phyloP scores from a whole-genome alignment of 1,140 invertebrate genomes.

The Aricia agestis region DNA sequence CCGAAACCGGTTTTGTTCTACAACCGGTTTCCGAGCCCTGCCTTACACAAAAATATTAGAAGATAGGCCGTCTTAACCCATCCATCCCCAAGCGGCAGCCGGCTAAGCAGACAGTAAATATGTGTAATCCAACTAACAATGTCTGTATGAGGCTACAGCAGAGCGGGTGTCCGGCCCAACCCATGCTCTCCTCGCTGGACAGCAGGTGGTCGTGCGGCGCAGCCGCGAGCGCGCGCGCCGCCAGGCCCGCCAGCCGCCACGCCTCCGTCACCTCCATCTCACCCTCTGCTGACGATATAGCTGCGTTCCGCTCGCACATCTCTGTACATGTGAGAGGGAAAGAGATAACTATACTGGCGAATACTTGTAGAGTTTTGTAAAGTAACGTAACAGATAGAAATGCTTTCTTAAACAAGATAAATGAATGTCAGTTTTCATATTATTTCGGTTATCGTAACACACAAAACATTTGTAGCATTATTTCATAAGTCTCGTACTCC shows the following conservation, averaged over 20 bases:
- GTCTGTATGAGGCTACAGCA: slow-evolving; percentile 90
- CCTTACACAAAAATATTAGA: too few relatives aligned
- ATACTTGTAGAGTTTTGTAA: not conserved
- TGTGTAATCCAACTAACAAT: slow-evolving; percentile 79
- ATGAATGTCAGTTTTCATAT: too few relatives aligned
- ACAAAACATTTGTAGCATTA: too few relatives aligned
- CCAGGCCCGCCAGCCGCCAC: slow-evolving; percentile 88
- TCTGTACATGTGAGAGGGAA: not conserved
- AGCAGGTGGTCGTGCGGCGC: slow-evolving; percentile 47
- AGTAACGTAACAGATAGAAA: too few relatives aligned
- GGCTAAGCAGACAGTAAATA: too few relatives aligned
- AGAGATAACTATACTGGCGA: not conserved
- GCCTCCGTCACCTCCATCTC: slow-evolving; percentile 90
- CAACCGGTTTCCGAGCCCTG: too few relatives aligned
- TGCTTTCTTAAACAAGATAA: too few relatives aligned
- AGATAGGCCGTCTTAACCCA: too few relatives aligned
- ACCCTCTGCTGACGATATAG: slow-evolving; percentile 83
- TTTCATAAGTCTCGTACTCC: too few relatives aligned
- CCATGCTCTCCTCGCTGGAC: slow-evolving; percentile 80
- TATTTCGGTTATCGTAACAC: too few relatives aligned
- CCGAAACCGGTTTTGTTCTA: too few relatives aligned
- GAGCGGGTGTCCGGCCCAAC: slow-evolving; percentile 89
- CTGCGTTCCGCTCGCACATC: slow-evolving; percentile 81
- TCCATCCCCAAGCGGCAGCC: too few relatives aligned
- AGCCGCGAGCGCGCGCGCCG: slow-evolving; percentile 77